These are phyloP conservation scores for Epizoanthus rinbou DNA, from an alignment of 92 coral and sea anemone species.

Conservation along the genomic window DNA sequence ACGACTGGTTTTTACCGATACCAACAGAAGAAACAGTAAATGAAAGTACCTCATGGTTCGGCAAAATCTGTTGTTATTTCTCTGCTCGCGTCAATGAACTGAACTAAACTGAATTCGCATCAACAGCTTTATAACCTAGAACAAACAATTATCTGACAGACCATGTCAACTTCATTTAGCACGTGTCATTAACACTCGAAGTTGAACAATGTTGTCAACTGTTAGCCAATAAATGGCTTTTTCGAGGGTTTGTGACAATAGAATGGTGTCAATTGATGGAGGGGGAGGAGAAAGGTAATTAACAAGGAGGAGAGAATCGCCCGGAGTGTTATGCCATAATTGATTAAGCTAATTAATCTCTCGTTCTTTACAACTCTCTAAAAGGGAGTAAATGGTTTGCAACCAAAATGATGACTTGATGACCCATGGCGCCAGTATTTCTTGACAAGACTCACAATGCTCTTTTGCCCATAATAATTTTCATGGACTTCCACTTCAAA, in stretches of 20 bases:
- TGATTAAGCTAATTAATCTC: conserved; percentile 72
- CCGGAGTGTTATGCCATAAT: conserved; percentile 68
- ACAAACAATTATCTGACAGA: conserved; percentile 27
- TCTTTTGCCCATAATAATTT: conserved; percentile 5
- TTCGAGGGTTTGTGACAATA: conserved; percentile 55
- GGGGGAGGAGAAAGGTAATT: conserved; percentile 94
- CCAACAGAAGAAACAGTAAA: conserved; percentile 47
- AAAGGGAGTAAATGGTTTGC: conserved; percentile 40
- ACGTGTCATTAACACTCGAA: conserved; percentile 76
- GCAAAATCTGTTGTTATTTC: conserved; percentile 5
- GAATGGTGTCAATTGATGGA: conserved; percentile 42
- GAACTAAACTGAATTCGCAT: conserved; percentile 9
- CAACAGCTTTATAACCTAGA: conserved; percentile 39
- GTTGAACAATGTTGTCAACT: conserved; percentile 54
- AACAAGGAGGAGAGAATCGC: conserved; percentile 90
- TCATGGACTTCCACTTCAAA: not conserved
- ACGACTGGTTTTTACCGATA: conserved; percentile 53
- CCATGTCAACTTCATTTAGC: conserved; percentile 51
- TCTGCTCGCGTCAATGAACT: conserved; percentile 31
- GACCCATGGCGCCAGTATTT: conserved; percentile 33
- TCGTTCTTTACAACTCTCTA: conserved; percentile 45
- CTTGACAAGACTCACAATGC: conserved; percentile 25
- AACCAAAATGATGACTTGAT: conserved; percentile 42
- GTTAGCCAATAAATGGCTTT: conserved; percentile 61
- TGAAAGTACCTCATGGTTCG: conserved; percentile 60